Conservation (phyloP, 2,888 invertebrate genomes). For the Netelia inedita region DNA sequence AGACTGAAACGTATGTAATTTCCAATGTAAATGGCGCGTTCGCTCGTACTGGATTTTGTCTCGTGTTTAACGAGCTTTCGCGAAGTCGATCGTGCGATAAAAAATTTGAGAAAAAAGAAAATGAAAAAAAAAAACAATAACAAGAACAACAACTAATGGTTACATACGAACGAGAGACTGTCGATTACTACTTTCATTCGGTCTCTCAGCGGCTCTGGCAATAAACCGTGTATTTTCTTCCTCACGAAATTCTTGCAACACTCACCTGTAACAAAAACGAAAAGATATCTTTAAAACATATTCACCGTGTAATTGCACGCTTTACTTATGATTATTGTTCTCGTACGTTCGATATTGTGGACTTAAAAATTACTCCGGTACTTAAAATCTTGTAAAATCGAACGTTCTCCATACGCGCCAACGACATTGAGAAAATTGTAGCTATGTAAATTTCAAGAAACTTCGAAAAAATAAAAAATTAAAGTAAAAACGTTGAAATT, state of each 20-base stretch:
- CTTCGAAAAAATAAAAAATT: too few relatives aligned
- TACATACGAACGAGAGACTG: slow-evolving; percentile 35
- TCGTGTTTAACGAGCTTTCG: slow-evolving; percentile 26
- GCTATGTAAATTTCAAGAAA: too few relatives aligned
- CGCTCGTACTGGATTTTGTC: not conserved
- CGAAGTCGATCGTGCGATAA: not conserved
- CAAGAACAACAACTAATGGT: slow-evolving; percentile 1
- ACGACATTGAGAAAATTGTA: too few relatives aligned
- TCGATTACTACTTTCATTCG: slow-evolving; percentile 45
- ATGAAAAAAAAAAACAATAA: not conserved
- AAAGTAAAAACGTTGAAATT: not conserved
- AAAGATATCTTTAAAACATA: slow-evolving; percentile 63
- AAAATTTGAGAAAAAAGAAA: not conserved
- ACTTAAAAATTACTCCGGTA: too few relatives aligned
- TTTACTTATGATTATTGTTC: not conserved
- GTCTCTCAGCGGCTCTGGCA: slow-evolving; percentile 8
- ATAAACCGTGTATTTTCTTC: slow-evolving; percentile 17
- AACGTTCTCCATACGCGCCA: too few relatives aligned
- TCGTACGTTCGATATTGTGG: too few relatives aligned
- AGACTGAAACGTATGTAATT: not conserved
- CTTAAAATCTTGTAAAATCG: too few relatives aligned
- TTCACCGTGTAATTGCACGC: slow-evolving; percentile 12
- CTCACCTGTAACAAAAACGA: slow-evolving; percentile 79
- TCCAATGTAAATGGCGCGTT: not conserved
- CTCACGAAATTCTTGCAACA: slow-evolving; percentile 42